Evolutionary conservation across 1,140 invertebrate genomes (phyloP), one percentile per base, ranked within the genome.

Genomic region (Achroia grisella): DNA sequence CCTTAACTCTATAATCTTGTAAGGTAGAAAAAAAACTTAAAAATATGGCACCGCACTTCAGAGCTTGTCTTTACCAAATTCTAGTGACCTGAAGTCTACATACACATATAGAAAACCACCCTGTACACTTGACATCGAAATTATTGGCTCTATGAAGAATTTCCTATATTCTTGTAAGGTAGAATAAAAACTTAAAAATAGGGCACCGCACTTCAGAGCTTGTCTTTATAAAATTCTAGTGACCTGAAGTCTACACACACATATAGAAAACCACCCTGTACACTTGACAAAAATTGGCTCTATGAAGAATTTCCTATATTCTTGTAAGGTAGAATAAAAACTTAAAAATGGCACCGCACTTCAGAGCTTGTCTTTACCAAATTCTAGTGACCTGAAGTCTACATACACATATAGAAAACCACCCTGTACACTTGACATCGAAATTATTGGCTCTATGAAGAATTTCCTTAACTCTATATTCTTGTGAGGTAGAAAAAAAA

Each of bases 151-250:
- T n/a, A n/a, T n/a, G n/a, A n/a, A n/a, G n/a, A n/a, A n/a, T n/a
- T n/a, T n/a, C n/a, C n/a, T n/a, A n/a, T n/a, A n/a, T n/a, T n/a
- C n/a, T n/a, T n/a, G n/a, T n/a, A n/a, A n/a, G n/a, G n/a, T n/a
- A n/a, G n/a, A n/a, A n/a, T n/a, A n/a, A n/a, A n/a, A n/a, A n/a
- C n/a, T n/a, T n/a, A n/a, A n/a, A n/a, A n/a, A n/a, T n/a, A n/a
- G n/a, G n/a, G n/a, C n/a, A n/a, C n/a, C n/a, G n/a, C 43, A 35
- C 14, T 40, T 35, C 12, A n/a, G n/a, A n/a, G n/a, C 27, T 42
- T 45, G 43, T 47, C 45, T 42, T 39, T 39, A 47, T 39, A 14
- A 29, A 47, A 47, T 47, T 47, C 45, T 47, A 30, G 45, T 47
- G 45, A 47, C 45, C 45, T 40, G 29, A 40, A 39, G 45, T 6